phyloP scores from a whole-genome alignment of 1,140 invertebrate genomes.

The Cydia fagiglandana region DNA sequence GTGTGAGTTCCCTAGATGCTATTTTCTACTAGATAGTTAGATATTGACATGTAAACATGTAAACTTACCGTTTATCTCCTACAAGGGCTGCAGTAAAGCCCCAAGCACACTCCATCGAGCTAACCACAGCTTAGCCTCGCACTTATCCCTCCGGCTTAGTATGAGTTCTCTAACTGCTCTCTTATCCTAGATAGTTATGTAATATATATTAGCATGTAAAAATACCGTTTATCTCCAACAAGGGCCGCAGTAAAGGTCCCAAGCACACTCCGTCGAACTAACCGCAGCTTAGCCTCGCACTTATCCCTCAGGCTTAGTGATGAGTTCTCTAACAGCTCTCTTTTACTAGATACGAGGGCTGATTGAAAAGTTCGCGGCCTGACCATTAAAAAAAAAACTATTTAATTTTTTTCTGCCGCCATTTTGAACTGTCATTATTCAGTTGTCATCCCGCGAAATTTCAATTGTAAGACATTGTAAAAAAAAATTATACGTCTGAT shows the following conservation, averaged over 20 bases:
- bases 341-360: too few species aligned
- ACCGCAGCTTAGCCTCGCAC: conserved; percentile 59
- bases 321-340: conserved; percentile 52
- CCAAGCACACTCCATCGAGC: conserved; percentile 56
- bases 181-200: neutral
- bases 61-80: conserved; percentile 49
- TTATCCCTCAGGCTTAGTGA: conserved; percentile 58
- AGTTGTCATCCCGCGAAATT: too few species aligned
- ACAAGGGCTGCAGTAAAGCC: conserved; percentile 49
- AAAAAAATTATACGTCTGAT: too few species aligned
- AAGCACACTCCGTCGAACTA: conserved; percentile 58
- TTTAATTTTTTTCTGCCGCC: too few species aligned
- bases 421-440: too few species aligned
- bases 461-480: too few species aligned
- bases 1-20: neutral
- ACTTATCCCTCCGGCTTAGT: conserved; percentile 57
- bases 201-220: neutral
- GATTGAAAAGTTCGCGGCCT: too few species aligned
- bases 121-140: conserved; percentile 60
- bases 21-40: neutral
- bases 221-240: conserved; percentile 49
- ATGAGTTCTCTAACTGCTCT: conserved; percentile 52
- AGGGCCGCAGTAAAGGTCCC: conserved; percentile 53
- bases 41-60: too few species aligned
- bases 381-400: too few species aligned